Base-by-base conservation (phyloP, 2,113 vertebrate species). In the Chaetops frenatus region DNA sequence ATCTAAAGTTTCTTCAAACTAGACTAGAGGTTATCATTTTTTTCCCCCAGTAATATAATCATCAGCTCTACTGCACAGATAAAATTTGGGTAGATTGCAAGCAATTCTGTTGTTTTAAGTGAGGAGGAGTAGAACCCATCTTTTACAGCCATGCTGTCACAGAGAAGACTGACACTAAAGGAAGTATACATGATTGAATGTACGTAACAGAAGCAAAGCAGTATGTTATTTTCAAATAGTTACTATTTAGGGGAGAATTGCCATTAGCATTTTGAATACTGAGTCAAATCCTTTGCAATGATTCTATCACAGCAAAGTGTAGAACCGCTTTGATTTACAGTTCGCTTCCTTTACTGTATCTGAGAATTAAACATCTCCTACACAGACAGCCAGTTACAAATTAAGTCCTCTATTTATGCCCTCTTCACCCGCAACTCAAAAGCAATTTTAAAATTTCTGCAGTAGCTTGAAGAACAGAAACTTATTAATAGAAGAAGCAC, bases 51-150 rank as follows among this genome's bases (percentile, higher is more conserved):
- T 40, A 93, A 79, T 1, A 1, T 20, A 89, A 60, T 40, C 48
- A 87, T 67, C 57, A 83, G 50, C 45, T 85, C 53, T 40, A 47
- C 13, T n/a, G 60, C 53, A 90, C 38, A 67, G 72, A 64, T 19
- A 67, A 73, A 86, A 81, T 27, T 0, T 35, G 77, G 21, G 73
- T 81, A 81, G 38, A 79, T 11, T 44, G 51, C 73, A 87, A 87
- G 77, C 40, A 79, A 60, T 79, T 76, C 48, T 38, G 44, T 19
- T 60, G 28, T 71, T 95, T 74, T 36, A 45, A 23, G 27, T 27
- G 80, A 96, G 85, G 62, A 94, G 79, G 71, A 92, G 64, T 28
- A 81, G 65, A 90, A 86, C n/a, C n/a, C 57, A 84, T 60, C 69
- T 71, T 78, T 81, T 29, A 78, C 50, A 86, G 76, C 25, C 64